Evolutionary conservation across 2,888 invertebrate genomes (phyloP), one percentile per base, ranked within the genome.

Genomic region (Odontocerum albicorne): DNA sequence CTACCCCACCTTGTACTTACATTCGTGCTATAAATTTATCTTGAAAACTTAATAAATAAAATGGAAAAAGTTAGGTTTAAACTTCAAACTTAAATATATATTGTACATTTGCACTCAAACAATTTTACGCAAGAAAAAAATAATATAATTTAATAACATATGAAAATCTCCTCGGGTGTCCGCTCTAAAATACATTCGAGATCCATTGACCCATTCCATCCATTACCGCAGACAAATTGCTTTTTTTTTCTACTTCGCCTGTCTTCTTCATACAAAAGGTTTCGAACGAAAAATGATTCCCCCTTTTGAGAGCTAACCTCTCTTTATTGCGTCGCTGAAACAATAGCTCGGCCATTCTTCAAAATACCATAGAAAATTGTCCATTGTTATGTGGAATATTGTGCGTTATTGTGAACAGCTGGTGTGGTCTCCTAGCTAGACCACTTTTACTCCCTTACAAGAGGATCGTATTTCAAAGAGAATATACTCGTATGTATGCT

Each of bases 321-420:
- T 19, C 35, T 46, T 46, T 35, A 46, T 35, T 31, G 21, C 46
- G n/a, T 27, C 43, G 15, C 32, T 46, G 46, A 46, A 46, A 46
- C 46, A 46, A 46, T 46, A 21, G 32, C 33, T 12, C 13, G 35
- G 7, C 46, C 35, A 46, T 46, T 46, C 46, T 46, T 46, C 46
- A 35, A 46, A 46, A 46, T 35, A 35, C 46, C 46, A 46, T 46
- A 46, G 46, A 46, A 46, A 46, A 46, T 46, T 15, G 46, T 33
- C 46, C 35, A 46, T 46, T 46, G 46, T 46, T 46, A 21, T 19
- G 27, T 8, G 17, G 16, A 20, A 46, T 46, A 44, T 44, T 31
- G 44, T 31, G 44, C 44, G 31, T 44, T 46, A 35, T 46, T 46
- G 35, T 46, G 33, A 19, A 10, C 35, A 7, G 21, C 19, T 20